phyloP scores from a whole-genome alignment of 2,113 vertebrate genomes.

The Ctenodactylus gundi region DNA sequence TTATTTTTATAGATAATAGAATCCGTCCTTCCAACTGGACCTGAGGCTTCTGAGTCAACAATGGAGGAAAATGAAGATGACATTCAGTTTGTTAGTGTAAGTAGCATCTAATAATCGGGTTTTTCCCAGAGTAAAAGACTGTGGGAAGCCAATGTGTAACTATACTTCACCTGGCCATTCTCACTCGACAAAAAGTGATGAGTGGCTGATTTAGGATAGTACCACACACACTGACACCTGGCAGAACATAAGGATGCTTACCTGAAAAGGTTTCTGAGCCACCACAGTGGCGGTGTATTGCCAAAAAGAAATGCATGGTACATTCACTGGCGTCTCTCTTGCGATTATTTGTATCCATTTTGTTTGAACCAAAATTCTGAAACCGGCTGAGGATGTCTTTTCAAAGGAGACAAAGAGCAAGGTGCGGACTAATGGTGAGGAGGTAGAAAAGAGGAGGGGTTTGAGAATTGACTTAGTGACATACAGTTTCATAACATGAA shows the following conservation, averaged over 20 bases:
- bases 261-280: background rate
- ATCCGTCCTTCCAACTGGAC: background rate
- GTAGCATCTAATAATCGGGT: conserved; percentile 46
- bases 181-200: no score
- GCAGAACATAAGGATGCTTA: background rate
- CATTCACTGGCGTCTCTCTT: background rate
- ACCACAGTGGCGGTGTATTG: background rate
- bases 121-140: background rate
- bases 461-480: background rate
- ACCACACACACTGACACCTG: background rate
- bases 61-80: conserved; percentile 83
- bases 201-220: no score
- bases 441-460: background rate
- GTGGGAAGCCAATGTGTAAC: background rate
- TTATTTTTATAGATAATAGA: conserved; percentile 80
- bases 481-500: background rate
- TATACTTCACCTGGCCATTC: background rate
- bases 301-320: background rate
- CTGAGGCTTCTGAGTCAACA: background rate
- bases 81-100: conserved; percentile 84
- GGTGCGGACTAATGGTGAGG: background rate
- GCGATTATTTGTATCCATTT: background rate
- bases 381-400: background rate
- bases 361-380: background rate
- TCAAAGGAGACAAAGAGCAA: background rate